Evolutionary conservation across 2,797 vertebrate genomes (phyloP).

Genomic region (Phyllotis vaccarum): DNA sequence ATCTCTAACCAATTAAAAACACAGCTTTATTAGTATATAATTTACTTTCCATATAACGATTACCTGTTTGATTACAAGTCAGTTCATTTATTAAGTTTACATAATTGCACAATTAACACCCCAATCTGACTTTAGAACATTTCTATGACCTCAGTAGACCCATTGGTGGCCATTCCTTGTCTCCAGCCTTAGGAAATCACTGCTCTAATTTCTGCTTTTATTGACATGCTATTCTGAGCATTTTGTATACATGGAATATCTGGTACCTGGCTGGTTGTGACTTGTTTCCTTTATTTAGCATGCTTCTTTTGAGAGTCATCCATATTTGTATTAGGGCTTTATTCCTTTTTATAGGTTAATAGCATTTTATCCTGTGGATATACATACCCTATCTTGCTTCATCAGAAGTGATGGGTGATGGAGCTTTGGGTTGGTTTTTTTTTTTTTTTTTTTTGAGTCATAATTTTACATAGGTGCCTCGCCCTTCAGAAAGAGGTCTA

Average conservation of each 20-base stretch:
- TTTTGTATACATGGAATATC: background rate
- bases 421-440: background rate
- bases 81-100: background rate
- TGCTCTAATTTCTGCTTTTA: background rate
- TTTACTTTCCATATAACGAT: background rate
- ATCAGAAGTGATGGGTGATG: background rate
- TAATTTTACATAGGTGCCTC: background rate
- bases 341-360: background rate
- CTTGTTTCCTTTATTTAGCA: background rate
- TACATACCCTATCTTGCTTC: background rate
- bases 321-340: rapidly evolving
- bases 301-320: background rate
- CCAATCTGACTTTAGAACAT: background rate
- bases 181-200: background rate
- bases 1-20: background rate
- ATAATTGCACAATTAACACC: background rate
- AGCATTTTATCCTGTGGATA: background rate
- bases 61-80: background rate
- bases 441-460: background rate
- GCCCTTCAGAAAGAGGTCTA: background rate
- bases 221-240: too few species aligned
- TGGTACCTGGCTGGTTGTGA: rapidly evolving
- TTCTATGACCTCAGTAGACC: background rate
- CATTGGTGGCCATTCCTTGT: too few species aligned
- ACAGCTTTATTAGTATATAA: background rate